phyloP scores from a whole-genome alignment of 1,140 invertebrate genomes.

The Caenorhabditis briggsae region DNA sequence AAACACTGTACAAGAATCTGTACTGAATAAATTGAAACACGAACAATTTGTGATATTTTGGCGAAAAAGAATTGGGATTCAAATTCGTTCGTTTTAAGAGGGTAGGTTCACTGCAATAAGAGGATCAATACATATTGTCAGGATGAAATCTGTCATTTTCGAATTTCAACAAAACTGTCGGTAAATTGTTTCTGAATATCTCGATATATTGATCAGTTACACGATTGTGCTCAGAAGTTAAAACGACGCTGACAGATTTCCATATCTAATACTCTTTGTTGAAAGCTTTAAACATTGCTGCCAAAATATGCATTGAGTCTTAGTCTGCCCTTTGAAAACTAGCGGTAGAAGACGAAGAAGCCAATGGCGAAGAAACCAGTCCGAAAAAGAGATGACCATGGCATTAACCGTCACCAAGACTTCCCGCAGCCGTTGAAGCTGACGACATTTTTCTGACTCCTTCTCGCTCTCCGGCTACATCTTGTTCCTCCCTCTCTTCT shows the following conservation, averaged over 20 bases:
- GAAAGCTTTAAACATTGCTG: background rate
- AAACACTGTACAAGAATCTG: too few species aligned
- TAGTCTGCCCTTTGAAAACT: background rate
- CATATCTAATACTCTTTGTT: background rate
- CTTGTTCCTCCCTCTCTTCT: background rate
- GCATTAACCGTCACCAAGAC: conserved; percentile 42
- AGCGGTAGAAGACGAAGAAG: conserved; percentile 16
- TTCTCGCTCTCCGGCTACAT: background rate
- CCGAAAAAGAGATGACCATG: conserved; percentile 43
- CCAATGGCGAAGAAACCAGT: conserved; percentile 11
- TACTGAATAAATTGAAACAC: too few species aligned
- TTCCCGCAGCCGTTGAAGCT: background rate
- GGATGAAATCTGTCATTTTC: too few species aligned
- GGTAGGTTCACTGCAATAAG: too few species aligned
- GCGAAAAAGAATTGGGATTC: too few species aligned
- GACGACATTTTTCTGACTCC: background rate
- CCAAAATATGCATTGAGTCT: conserved; percentile 46
- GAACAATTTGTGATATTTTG: too few species aligned
- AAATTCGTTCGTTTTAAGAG: too few species aligned
- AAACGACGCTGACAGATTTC: background rate
- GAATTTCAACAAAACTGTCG: too few species aligned
- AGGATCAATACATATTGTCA: too few species aligned
- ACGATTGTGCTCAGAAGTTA: too few species aligned
- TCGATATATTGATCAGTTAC: too few species aligned
- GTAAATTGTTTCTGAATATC: too few species aligned